Percentiles rank a stretch among this genome's conserved stretches.
These are phyloP conservation scores for Pelusios castaneus DNA, from an alignment of 2,113 vertebrate species.

Conservation along the genomic window DNA sequence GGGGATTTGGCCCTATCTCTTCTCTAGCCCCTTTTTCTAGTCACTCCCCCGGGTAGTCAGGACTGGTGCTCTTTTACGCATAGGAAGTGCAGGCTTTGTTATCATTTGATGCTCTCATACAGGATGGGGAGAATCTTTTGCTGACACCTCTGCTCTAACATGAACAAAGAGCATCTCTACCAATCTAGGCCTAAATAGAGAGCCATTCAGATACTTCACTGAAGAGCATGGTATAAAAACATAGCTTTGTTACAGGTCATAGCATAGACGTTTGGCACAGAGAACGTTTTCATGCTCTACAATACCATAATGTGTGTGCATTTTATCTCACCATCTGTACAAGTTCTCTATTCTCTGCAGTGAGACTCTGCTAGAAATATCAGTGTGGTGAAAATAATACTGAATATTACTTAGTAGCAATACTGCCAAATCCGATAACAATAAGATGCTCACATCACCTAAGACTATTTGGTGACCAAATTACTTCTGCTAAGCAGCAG, in stretches of 20 bases:
- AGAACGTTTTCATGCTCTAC: not conserved
- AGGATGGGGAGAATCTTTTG: not conserved
- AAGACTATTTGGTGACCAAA: not conserved
- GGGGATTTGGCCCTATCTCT: not conserved
- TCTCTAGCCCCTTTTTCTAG: not conserved
- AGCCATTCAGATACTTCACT: not conserved
- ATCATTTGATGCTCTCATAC: not conserved
- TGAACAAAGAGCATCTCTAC: not conserved
- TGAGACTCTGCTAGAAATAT: not conserved
- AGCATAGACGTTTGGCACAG: not conserved
- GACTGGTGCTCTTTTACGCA: not conserved
- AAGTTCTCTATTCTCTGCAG: not conserved
- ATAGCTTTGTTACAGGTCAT: not conserved
- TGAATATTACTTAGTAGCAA: slow-evolving; percentile 17
- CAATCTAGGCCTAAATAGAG: not conserved
- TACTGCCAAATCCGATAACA: not conserved
- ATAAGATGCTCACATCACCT: not conserved
- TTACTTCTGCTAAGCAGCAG: not conserved
- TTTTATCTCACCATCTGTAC: not conserved
- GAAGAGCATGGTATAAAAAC: not conserved
- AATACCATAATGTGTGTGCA: not conserved
- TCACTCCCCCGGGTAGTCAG: not conserved
- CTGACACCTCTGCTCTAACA: not conserved
- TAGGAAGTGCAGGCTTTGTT: not conserved
- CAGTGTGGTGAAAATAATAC: not conserved